Evolutionary conservation across 2,888 invertebrate genomes (phyloP), one percentile per base, ranked within the genome.

Genomic region (Melieria picta): DNA sequence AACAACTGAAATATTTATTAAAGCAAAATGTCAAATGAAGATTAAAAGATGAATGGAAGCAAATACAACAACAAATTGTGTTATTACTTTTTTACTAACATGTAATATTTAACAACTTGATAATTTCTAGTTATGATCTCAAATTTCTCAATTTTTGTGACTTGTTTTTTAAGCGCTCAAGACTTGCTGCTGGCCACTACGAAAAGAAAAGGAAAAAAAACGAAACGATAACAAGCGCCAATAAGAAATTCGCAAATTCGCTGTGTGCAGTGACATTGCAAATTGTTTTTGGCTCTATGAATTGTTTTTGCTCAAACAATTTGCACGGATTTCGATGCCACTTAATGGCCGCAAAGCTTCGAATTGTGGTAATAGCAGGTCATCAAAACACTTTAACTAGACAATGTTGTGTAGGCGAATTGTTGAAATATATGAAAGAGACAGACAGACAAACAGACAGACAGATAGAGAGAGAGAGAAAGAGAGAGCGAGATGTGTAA

Each of bases 81-180:
- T 78, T 79, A 79, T 76, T 74, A 78, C 74, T 69, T 75, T 77
- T 78, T 76, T 74, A 58, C 65, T 72, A 65, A 52, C 50, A 52
- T 55, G 56, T 30, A 67, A 57, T 70, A 60, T 62, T 56, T 43
- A 11, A 66, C 46, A 74, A 70, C 13, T 65, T 56, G 60, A 76
- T 70, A 74, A 74, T 64, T 61, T 71, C 76, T 76, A 78, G 69
- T 69, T 52, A 69, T 69, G 69, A 69, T 69, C 69, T 69, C 46
- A 78, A 72, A 73, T 68, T 65, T 71, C 46, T 10, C 56, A 10
- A 42, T n/a, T 56, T 57, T 43, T 52, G 11, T 13, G 11, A 50
- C 50, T 10, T 11, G 11, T 50, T 50, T 11, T 50, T 7, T 11
- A 50, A 63, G 56, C 42, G 69, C 62, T 52, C 13, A 9, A 52